Conservation (phyloP, 2,888 invertebrate genomes). For the Cryptocephalus primarius region DNA sequence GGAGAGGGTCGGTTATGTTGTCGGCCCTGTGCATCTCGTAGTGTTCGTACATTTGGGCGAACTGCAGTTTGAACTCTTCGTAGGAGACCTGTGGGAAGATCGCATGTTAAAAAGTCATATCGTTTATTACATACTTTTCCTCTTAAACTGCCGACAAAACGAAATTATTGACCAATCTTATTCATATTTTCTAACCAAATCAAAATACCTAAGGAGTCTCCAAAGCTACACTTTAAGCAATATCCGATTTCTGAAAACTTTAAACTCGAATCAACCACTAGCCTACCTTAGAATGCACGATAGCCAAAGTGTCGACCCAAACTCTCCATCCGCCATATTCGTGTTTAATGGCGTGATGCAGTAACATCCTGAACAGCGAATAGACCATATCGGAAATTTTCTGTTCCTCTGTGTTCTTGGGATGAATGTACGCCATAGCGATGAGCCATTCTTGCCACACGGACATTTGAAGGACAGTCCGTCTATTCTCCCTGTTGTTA, state of each 20-base stretch:
- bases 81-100: conserved; percentile 68
- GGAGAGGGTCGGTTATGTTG: conserved; percentile 90
- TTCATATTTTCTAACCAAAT: no score
- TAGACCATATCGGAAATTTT: conserved; percentile 98
- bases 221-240: no score
- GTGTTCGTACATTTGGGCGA: conserved; percentile 95
- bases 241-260: background rate
- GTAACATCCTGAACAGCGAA: conserved; percentile 89
- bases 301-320: conserved; percentile 99
- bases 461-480: conserved; percentile 98
- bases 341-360: conserved; percentile 98
- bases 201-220: no score
- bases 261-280: conserved; percentile 1
- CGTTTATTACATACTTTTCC: no score
- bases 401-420: conserved; percentile 88
- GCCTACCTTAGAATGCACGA: conserved; percentile 95
- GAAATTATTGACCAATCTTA: no score
- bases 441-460: conserved; percentile 99
- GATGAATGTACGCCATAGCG: conserved; percentile 96
- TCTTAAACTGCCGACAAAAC: no score
- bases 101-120: background rate
- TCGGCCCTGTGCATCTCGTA: conserved; percentile 90
- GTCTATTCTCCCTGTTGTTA: conserved; percentile 91
- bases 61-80: conserved; percentile 95
- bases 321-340: conserved; percentile 99